Evolutionary conservation across 2,113 vertebrate species (phyloP).

Genomic region (Archilochus colubris): DNA sequence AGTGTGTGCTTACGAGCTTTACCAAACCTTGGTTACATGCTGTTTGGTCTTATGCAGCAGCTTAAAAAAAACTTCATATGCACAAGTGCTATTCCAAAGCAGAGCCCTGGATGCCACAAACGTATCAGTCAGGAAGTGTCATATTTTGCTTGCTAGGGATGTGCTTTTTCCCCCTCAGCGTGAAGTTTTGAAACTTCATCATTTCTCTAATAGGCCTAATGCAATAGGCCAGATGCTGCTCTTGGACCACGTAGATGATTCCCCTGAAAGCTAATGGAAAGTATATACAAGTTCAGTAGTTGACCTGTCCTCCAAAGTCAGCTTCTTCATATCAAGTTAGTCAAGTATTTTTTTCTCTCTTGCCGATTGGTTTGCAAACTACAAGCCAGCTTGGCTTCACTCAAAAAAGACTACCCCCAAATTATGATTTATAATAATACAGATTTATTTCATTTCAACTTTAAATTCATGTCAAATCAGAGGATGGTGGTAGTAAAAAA

Average conservation of each 20-base stretch:
- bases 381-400: neutral
- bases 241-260: neutral
- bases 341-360: neutral
- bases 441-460: slow-evolving; percentile 36
- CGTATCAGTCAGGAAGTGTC: neutral
- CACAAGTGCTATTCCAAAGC: neutral
- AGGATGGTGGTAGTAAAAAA: neutral
- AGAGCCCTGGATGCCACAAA: neutral
- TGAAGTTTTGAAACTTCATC: neutral
- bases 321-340: neutral
- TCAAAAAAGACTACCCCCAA: neutral
- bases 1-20: neutral
- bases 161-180: neutral
- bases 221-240: neutral
- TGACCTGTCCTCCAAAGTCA: neutral
- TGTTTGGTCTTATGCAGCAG: neutral
- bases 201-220: neutral
- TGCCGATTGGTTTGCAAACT: neutral
- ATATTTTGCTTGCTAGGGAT: neutral
- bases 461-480: neutral
- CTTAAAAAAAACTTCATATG: neutral
- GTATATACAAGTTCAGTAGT: neutral
- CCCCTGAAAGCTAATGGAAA: neutral
- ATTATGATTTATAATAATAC: neutral
- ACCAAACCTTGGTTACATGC: neutral